Evolutionary conservation across 2,797 vertebrate species (phyloP).

Genomic region (Coendou prehensilis): DNA sequence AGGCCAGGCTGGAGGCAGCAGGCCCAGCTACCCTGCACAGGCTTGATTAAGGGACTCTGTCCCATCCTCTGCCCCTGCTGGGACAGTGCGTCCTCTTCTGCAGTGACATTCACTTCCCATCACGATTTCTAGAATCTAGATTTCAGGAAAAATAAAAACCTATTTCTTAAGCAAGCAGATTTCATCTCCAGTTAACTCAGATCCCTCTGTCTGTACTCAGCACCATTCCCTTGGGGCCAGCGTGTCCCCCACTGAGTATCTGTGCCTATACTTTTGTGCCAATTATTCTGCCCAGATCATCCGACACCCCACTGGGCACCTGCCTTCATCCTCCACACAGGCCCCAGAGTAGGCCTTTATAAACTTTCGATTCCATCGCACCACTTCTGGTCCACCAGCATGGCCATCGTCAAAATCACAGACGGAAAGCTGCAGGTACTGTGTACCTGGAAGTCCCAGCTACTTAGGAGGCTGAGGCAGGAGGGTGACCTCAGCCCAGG

Average conservation of each 20-base stretch:
- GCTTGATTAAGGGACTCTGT: background rate
- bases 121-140: slow-evolving; percentile 7
- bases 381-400: background rate
- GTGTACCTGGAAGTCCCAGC: background rate
- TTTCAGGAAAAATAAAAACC: background rate
- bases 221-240: background rate
- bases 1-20: background rate
- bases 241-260: background rate
- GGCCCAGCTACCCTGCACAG: background rate
- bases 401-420: background rate
- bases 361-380: background rate
- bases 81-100: background rate
- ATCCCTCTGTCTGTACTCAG: background rate
- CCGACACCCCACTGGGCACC: background rate
- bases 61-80: background rate
- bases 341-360: background rate
- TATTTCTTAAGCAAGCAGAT: background rate
- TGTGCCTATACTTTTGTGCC: background rate
- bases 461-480: background rate
- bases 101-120: background rate
- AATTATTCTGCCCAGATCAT: slow-evolving; percentile 34
- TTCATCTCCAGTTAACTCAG: background rate
- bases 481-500: background rate
- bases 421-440: background rate
- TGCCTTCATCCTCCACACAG: background rate